Evolutionary conservation across 2,113 vertebrate genomes (phyloP).

Genomic region (Crotophaga sulcirostris): DNA sequence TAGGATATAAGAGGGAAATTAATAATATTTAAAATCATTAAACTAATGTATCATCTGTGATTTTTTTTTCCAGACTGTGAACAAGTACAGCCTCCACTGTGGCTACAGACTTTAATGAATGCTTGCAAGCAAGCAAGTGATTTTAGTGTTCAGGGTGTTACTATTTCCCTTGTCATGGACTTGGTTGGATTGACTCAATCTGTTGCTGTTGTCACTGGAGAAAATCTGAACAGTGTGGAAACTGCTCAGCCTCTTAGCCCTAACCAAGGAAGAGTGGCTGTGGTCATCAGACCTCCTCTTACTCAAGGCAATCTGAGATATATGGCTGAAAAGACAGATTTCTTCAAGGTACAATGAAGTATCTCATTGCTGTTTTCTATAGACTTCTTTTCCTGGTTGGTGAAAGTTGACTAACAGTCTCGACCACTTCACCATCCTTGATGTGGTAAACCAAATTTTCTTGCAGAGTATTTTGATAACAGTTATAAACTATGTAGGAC

Average conservation of each 20-base stretch:
- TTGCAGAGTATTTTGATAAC: neutral
- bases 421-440: neutral
- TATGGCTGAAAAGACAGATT: slow-evolving; percentile 92
- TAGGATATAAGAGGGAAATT: neutral
- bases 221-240: slow-evolving; percentile 83
- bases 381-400: neutral
- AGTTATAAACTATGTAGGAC: neutral
- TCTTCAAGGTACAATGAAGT: slow-evolving; percentile 88
- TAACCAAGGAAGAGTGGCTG: slow-evolving; percentile 94
- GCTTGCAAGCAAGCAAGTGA: slow-evolving; percentile 87
- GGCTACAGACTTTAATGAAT: slow-evolving; percentile 95
- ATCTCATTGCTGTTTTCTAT: neutral
- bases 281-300: slow-evolving; percentile 95
- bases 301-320: slow-evolving; percentile 92
- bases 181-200: slow-evolving; percentile 93
- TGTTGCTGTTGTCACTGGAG: slow-evolving; percentile 90
- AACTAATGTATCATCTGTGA: neutral
- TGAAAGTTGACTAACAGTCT: neutral
- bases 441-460: neutral
- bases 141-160: slow-evolving; percentile 88
- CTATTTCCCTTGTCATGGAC: slow-evolving; percentile 96
- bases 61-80: slow-evolving; percentile 82
- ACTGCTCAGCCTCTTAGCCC: slow-evolving; percentile 88
- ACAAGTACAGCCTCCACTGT: slow-evolving; percentile 83
- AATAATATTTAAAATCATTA: neutral